phyloP scores from a whole-genome alignment of 2,888 invertebrate species.

The Andrena chrysosceles region DNA sequence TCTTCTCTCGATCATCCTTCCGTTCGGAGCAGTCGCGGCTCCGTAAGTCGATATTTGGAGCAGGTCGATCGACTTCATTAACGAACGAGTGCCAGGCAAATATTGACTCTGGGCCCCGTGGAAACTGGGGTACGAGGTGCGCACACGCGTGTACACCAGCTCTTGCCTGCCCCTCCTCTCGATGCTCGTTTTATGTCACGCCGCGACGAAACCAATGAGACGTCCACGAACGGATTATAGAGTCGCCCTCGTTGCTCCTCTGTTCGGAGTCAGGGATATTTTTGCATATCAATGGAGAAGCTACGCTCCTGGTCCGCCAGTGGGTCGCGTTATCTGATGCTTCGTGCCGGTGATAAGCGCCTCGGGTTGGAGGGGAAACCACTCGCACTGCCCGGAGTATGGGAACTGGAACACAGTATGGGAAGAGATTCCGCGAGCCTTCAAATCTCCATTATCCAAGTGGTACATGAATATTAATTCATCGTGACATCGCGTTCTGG shows the following conservation, averaged over 20 bases:
- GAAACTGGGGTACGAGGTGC: conserved; percentile 78
- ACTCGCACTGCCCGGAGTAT: conserved; percentile 16
- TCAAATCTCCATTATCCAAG: conserved; percentile 11
- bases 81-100: conserved; percentile 81
- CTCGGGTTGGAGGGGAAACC: conserved; percentile 7
- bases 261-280: conserved; percentile 9
- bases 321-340: conserved; percentile 51
- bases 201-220: conserved; percentile 13
- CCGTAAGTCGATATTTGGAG: conserved; percentile 74
- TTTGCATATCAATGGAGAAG: conserved; percentile 58
- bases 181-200: background rate
- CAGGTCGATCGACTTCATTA: conserved; percentile 81
- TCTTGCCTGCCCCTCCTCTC: conserved; percentile 17
- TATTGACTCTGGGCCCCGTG: conserved; percentile 78
- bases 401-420: conserved; percentile 39
- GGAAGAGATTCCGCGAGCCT: conserved; percentile 29
- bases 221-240: conserved; percentile 40
- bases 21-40: conserved; percentile 5
- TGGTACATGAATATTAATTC: conserved; percentile 29
- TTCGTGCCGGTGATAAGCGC: conserved; percentile 56
- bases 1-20: conserved; percentile 13
- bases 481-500: background rate
- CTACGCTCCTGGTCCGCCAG: conserved; percentile 29
- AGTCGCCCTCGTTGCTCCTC: conserved; percentile 7
- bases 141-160: conserved; percentile 37